These are phyloP conservation scores for Chrysogorgia sp. DNA, from an alignment of 92 coral and sea anemone genomes.

Conservation along the genomic window DNA sequence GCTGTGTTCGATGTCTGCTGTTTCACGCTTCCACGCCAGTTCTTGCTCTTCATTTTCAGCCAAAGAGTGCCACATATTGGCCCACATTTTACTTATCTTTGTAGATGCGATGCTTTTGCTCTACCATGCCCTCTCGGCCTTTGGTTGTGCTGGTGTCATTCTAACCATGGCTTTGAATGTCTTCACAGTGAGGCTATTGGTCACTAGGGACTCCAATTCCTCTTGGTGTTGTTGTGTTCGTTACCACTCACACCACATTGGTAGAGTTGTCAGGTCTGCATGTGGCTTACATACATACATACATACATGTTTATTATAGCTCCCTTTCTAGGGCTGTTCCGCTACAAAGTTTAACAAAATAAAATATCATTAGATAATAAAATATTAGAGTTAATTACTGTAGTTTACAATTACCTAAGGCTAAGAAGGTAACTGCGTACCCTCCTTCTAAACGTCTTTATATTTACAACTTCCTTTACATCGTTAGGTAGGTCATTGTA, in stretches of 20 bases:
- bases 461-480: too few relatives aligned
- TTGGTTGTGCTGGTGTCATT: background rate
- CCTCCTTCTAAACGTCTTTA: too few relatives aligned
- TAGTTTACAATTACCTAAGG: too few relatives aligned
- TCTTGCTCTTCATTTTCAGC: background rate
- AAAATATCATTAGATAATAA: too few relatives aligned
- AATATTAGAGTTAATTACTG: too few relatives aligned
- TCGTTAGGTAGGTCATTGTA: too few relatives aligned
- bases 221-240: background rate
- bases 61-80: background rate
- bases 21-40: background rate
- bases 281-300: too few relatives aligned
- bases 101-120: background rate
- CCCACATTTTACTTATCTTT: background rate
- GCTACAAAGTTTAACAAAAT: too few relatives aligned
- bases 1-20: slow-evolving; percentile 2
- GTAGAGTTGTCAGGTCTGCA: background rate
- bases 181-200: background rate
- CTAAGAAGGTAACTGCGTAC: too few relatives aligned
- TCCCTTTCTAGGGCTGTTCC: too few relatives aligned
- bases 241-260: background rate
- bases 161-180: background rate
- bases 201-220: background rate
- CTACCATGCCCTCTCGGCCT: too few relatives aligned
- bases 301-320: too few relatives aligned